A percentile compares a stretch with the other conserved stretches of the same genome.
Evolutionary conservation across 2,113 vertebrate species (phyloP).

Genomic region (Trogon melanurus): DNA sequence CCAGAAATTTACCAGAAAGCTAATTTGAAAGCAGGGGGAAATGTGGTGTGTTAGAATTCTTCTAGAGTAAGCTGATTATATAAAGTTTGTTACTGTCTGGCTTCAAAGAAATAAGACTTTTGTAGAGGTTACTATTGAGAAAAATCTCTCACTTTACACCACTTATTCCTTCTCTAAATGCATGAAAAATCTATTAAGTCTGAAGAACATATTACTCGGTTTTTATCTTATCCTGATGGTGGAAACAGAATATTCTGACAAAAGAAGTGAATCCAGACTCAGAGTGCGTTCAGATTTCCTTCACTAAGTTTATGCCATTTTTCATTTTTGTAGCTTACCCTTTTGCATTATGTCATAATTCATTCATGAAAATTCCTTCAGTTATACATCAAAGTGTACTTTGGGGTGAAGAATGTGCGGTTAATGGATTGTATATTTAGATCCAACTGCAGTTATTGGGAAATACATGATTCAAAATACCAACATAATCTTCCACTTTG

Average conservation of each 20-base stretch:
- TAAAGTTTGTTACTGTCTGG: not conserved
- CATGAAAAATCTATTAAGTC: not conserved
- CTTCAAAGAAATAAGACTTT: not conserved
- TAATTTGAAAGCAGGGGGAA: not conserved
- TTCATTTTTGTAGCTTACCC: not conserved
- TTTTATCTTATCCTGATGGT: not conserved
- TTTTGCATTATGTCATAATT: not conserved
- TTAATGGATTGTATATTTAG: not conserved
- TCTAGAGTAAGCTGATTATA: not conserved
- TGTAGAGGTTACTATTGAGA: not conserved
- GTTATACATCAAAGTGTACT: not conserved
- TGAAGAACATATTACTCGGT: not conserved
- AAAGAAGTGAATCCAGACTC: not conserved
- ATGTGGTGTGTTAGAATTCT: not conserved
- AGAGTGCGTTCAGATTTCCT: not conserved
- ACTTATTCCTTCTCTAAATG: not conserved
- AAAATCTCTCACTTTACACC: not conserved
- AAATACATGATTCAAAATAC: constrained; percentile 6
- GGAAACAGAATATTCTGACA: not conserved
- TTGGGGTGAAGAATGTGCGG: not conserved
- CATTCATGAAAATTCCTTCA: not conserved
- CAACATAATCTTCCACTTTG: not conserved
- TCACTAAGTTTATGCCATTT: not conserved
- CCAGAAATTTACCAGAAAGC: not conserved
- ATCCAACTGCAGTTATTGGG: not conserved